A percentile compares a stretch with the other conserved stretches of the same genome.
These are phyloP conservation scores for Tanytarsus gracilentus DNA, from an alignment of 2,888 invertebrate species.

Conservation along the genomic window DNA sequence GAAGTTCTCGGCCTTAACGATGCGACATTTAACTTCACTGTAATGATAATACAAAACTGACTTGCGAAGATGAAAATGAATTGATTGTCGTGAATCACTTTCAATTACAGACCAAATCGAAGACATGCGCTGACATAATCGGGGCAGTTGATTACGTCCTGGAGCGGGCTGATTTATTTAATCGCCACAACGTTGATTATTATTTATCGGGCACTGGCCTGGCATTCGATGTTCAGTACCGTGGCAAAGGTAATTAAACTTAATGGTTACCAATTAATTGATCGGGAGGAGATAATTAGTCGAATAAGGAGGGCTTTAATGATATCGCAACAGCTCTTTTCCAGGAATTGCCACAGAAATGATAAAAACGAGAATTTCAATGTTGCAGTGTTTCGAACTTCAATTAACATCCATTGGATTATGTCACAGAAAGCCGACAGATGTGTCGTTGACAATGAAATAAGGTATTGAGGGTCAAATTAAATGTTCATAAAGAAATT, in stretches of 20 bases:
- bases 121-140: slow-evolving; percentile 6
- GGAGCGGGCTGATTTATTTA: slow-evolving; percentile 8
- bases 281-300: not conserved
- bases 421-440: slow-evolving; percentile 17
- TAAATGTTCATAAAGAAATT: no score
- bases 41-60: not conserved
- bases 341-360: slow-evolving; percentile 25
- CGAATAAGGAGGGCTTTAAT: not conserved
- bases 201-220: slow-evolving; percentile 22
- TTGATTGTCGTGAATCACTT: not conserved
- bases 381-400: not conserved
- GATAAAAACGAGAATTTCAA: slow-evolving; percentile 17
- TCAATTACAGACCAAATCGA: slow-evolving; percentile 11
- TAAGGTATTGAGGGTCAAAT: no score
- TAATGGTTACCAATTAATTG: not conserved
- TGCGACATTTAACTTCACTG: not conserved
- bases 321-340: not conserved
- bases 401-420: slow-evolving; percentile 15
- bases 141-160: not conserved
- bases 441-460: not conserved
- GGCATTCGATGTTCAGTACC: slow-evolving; percentile 4
- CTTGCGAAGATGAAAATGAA: not conserved
- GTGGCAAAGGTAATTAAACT: slow-evolving; percentile 9
- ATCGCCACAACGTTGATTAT: slow-evolving; percentile 20
- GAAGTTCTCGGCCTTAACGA: slow-evolving; percentile 12